Percentiles rank a stretch among this genome's conserved stretches.
Evolutionary conservation across 2,113 vertebrate genomes (phyloP).

Genomic region (Scomber scombrus): DNA sequence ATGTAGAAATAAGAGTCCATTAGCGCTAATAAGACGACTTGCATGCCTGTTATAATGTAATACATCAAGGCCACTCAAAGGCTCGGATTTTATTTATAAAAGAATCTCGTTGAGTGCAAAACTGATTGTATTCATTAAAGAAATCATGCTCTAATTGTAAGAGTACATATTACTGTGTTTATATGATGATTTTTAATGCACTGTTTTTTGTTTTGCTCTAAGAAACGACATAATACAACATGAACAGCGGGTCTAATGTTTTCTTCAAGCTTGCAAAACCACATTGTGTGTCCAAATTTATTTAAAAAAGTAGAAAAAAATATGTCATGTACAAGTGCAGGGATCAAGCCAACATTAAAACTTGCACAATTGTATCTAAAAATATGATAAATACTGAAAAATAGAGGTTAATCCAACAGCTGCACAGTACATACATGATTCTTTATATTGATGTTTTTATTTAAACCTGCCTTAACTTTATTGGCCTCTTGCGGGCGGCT

Average conservation of each 20-base stretch:
- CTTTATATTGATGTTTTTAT: too few species aligned
- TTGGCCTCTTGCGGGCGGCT: too few species aligned
- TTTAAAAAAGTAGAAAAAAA: background rate
- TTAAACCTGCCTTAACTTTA: too few species aligned
- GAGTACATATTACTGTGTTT: background rate
- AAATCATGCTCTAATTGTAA: background rate
- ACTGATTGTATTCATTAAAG: constrained; percentile 22
- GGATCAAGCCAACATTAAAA: too few species aligned
- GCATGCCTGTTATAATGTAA: constrained; percentile 42
- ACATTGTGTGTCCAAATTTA: background rate
- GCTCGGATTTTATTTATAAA: constrained; percentile 50
- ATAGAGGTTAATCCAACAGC: too few species aligned
- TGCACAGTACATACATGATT: too few species aligned
- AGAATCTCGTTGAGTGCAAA: constrained; percentile 41
- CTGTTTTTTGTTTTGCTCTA: background rate
- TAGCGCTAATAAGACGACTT: constrained; percentile 62
- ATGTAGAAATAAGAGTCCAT: constrained; percentile 79
- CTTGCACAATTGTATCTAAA: too few species aligned
- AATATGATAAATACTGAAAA: too few species aligned
- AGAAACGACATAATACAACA: background rate
- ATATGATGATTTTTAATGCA: background rate
- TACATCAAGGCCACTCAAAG: constrained; percentile 44
- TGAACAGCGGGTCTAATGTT: background rate
- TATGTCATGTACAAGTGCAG: too few species aligned
- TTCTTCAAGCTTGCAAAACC: background rate